Base-by-base conservation (phyloP, 1,140 invertebrate species). In the Meloidogyne hapla region DNA sequence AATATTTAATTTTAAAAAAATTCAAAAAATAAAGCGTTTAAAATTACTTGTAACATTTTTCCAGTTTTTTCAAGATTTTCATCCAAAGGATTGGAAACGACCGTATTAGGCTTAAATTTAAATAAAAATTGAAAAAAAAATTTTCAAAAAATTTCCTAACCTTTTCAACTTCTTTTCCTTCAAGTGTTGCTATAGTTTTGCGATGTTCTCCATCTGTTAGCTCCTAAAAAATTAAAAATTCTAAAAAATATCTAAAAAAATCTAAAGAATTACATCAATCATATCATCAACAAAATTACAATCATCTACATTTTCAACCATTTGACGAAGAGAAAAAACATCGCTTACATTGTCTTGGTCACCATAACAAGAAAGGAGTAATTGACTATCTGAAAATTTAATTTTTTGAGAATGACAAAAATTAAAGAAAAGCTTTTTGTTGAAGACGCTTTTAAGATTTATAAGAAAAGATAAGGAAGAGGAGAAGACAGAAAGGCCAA, bases 281-380 rank as follows among this genome's bases (percentile, higher is more conserved):
- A 73, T 28, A 23, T 42, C 42, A 6, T 73, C 71, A 21, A 73
- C 71, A 38, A 61, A 73, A 26, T 10, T 40, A 40, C n/a, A 48
- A 12, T 61, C n/a, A 18, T 63, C 69, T 2, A 63, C 61, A 74
- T 75, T 75, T 15, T 26, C 63, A 21, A 75, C 80, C 80, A 83
- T 83, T 65, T 81, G 81, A 12, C 80, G 75, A 18, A 81, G 81
- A 28, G 82, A 40, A 21, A 93, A 91, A 5, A 93, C 93, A 88
- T 95, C 95, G 78, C 94, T 92, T 1, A 93, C 91, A 33, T 92
- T 92, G n/a, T 91, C 91, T 75, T 94, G 93, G 88, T 93, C 93
- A 0, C 94, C 95, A 85, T 97, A 95, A 0, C 94, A 95, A 77
- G 92, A 91, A 5, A 93, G 91, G 0, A 99, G 91, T 76, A 98